A percentile compares a stretch with the other conserved stretches of the same genome.
These are phyloP conservation scores for Protophormia terraenovae DNA, from an alignment of 2,888 invertebrate genomes.

Conservation along the genomic window DNA sequence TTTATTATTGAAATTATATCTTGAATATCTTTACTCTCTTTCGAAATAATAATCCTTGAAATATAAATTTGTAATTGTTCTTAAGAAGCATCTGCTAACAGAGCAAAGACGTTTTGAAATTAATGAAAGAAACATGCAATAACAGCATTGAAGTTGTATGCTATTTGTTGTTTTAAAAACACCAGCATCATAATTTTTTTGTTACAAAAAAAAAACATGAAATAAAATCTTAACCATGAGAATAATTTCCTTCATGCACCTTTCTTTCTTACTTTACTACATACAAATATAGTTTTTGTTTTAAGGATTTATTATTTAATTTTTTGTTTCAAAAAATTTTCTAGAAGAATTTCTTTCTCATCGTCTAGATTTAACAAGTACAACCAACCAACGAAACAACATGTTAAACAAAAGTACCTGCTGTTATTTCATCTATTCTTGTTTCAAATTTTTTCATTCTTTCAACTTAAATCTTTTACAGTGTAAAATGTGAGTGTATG, in stretches of 20 bases:
- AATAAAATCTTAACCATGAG: not conserved
- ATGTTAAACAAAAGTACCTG: slow-evolving; percentile 24
- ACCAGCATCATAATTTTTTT: slow-evolving; percentile 25
- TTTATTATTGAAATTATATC: slow-evolving; percentile 36
- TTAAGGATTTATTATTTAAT: slow-evolving; percentile 37
- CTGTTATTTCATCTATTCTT: not conserved
- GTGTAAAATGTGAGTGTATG: no score
- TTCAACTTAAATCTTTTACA: not conserved
- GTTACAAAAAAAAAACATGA: no score
- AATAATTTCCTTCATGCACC: slow-evolving; percentile 42
- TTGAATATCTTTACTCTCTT: slow-evolving; percentile 8
- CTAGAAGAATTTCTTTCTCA: slow-evolving; percentile 6
- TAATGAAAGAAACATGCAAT: slow-evolving; percentile 36
- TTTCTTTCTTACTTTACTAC: slow-evolving; percentile 6
- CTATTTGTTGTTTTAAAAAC: not conserved
- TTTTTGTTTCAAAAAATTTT: not conserved
- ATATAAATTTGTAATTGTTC: slow-evolving; percentile 13
- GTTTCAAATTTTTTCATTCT: not conserved
- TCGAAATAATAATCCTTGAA: slow-evolving; percentile 17
- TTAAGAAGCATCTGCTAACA: slow-evolving; percentile 45
- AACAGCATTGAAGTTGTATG: not conserved
- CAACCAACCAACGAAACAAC: not conserved
- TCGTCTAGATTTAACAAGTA: slow-evolving; percentile 10
- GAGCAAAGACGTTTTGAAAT: no score
- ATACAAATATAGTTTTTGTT: no score